Evolutionary conservation across 2,113 vertebrate genomes (phyloP), one percentile per base, ranked within the genome.

Genomic region (Peromyscus polionotus): DNA sequence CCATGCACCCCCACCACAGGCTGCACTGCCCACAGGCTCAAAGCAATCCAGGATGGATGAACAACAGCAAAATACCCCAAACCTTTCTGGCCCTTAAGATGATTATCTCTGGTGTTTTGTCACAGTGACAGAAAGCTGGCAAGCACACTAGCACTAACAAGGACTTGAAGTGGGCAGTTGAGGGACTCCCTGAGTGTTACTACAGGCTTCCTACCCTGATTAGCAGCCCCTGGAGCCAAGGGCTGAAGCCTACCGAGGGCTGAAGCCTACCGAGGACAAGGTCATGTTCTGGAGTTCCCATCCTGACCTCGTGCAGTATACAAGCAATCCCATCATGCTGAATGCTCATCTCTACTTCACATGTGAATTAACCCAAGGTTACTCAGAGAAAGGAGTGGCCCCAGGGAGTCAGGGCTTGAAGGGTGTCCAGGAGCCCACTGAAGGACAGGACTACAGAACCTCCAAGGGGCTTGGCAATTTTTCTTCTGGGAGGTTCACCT

Each of bases 261-360:
- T 51, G 31, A 33, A 42, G 48, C 61, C 33, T 20, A 14, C 1
- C 17, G 39, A 39, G 24, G 26, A 5, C 5, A 45, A 70, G 42
- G 17, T 12, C 1, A 6, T 59, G 45, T 59, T 36, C 12, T 12
- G 0, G 0, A 13, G 24, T 48, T 51, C 1, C 51, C 70, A 2
- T 45, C 4, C 24, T 65, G 45, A 24, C 61, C 68, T 26, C 19
- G 48, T n/a, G 45, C 31, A 9, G 12, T 42, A n/a, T 2, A 9
- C n/a, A 31, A 17, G 65, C 4, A 1, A 45, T 57, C 33, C 13
- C 48, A 9, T 70, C 14, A 61, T 17, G 7, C 36, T 17, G 14
- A 59, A 13, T 7, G 51, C 10, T 42, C 36, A 39, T 73, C 36
- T 89, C 1, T 5, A 59, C 2, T 9, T 59, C 36, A 75, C 36